These are phyloP conservation scores for Andricus grossulariae DNA, from an alignment of 1,140 invertebrate species.

Conservation along the genomic window DNA sequence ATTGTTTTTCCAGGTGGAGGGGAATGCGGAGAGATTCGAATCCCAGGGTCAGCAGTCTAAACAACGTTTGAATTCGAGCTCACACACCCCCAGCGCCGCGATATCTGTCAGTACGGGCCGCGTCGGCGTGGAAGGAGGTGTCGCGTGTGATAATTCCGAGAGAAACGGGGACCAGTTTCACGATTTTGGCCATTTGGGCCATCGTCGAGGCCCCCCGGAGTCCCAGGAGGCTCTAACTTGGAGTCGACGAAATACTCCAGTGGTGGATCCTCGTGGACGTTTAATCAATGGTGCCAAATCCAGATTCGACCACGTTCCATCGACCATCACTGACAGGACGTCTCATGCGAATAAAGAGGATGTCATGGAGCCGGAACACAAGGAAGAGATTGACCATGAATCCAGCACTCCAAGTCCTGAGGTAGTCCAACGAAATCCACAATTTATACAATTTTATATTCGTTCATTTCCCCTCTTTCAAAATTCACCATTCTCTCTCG, in stretches of 20 bases:
- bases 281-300: slow-evolving; percentile 43
- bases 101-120: slow-evolving; percentile 23
- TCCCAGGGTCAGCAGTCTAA: slow-evolving; percentile 29
- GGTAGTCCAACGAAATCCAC: slow-evolving; percentile 51
- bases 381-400: slow-evolving; percentile 66
- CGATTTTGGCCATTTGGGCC: not conserved
- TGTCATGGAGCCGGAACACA: slow-evolving; percentile 67
- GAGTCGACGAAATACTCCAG: slow-evolving; percentile 39
- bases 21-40: slow-evolving; percentile 27
- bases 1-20: slow-evolving; percentile 37
- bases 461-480: not conserved
- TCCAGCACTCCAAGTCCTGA: slow-evolving; percentile 66
- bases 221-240: slow-evolving; percentile 52
- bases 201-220: slow-evolving; percentile 44
- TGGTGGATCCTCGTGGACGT: slow-evolving; percentile 3
- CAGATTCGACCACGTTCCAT: slow-evolving; percentile 19
- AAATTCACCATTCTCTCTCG: not conserved
- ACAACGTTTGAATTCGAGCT: slow-evolving; percentile 33
- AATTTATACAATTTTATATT: not conserved
- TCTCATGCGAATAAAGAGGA: slow-evolving; percentile 54
- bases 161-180: not conserved
- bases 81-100: slow-evolving; percentile 39
- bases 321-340: slow-evolving; percentile 39
- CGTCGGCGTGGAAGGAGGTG: slow-evolving; percentile 59
- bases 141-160: slow-evolving; percentile 41